Conservation (phyloP, 2,797 vertebrate species). For the Phalanger gymnotis region DNA sequence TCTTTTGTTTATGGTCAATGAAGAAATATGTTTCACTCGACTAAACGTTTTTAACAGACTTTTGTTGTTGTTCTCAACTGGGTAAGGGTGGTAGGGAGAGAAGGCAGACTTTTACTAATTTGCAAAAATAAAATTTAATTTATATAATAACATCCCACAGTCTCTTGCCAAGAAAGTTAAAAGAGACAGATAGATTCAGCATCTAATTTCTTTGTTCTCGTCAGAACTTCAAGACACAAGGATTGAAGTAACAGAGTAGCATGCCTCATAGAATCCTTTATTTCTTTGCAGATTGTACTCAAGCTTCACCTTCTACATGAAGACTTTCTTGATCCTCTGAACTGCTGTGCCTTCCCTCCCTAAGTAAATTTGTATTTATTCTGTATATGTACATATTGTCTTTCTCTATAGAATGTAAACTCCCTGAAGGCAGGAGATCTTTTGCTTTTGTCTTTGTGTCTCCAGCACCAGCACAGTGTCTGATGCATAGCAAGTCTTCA, state of each 20-base stretch:
- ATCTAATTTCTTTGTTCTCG: slow-evolving; percentile 45
- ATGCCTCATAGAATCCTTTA: not conserved
- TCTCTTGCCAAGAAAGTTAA: slow-evolving; percentile 17
- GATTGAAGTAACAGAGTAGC: not conserved
- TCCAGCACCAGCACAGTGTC: not conserved
- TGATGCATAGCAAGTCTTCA: not conserved
- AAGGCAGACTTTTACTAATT: not conserved
- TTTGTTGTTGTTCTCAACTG: not conserved
- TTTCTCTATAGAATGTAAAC: not conserved
- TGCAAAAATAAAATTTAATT: not conserved
- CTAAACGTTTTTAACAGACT: not conserved
- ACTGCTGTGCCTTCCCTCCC: not conserved
- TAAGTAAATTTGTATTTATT: not conserved
- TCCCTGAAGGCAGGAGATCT: not conserved
- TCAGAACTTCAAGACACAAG: slow-evolving; percentile 13
- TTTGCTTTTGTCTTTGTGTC: not conserved
- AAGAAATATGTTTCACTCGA: not conserved
- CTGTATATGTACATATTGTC: not conserved
- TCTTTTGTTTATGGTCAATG: not conserved
- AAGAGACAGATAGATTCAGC: slow-evolving; percentile 6
- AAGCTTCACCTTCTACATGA: not conserved
- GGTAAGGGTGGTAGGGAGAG: not conserved
- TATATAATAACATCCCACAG: not conserved
- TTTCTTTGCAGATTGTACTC: not conserved
- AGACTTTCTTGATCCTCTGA: not conserved